phyloP scores from a whole-genome alignment of 2,888 invertebrate species.

The Melolontha melolontha region DNA sequence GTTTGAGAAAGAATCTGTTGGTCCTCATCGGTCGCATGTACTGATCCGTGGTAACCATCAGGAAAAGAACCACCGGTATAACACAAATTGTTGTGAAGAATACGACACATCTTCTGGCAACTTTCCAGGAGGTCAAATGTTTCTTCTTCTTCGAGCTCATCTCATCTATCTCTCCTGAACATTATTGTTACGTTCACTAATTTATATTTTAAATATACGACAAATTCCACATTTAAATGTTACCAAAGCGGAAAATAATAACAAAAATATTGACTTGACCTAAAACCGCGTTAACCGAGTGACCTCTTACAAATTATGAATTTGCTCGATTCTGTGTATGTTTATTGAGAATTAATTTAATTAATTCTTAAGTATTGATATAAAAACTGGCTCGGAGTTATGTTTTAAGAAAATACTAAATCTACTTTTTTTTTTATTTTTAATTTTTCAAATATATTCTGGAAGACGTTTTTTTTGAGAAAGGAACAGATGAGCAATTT shows the following conservation, averaged over 20 bases:
- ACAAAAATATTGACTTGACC: no score
- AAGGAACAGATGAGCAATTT: slow-evolving; percentile 1
- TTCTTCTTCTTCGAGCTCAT: slow-evolving; percentile 59
- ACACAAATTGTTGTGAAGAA: slow-evolving; percentile 73
- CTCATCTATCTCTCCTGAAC: slow-evolving; percentile 48
- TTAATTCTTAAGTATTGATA: slow-evolving; percentile 40
- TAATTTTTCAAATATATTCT: background rate
- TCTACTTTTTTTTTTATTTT: background rate
- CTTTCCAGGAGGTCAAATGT: slow-evolving; percentile 60
- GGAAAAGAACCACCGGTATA: slow-evolving; percentile 71
- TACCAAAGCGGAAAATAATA: no score
- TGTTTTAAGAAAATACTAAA: background rate
- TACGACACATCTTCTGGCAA: slow-evolving; percentile 70
- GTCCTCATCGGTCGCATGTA: slow-evolving; percentile 68
- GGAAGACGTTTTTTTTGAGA: slow-evolving; percentile 24
- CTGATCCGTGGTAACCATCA: slow-evolving; percentile 73
- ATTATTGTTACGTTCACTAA: slow-evolving; percentile 1
- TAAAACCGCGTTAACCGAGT: no score
- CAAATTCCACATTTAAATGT: background rate
- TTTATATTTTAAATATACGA: background rate
- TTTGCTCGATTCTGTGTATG: background rate
- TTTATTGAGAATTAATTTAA: slow-evolving; percentile 43
- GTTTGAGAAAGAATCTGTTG: slow-evolving; percentile 64
- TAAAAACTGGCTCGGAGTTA: slow-evolving; percentile 39
- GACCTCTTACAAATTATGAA: no score